A percentile compares a stretch with the other conserved stretches of the same genome.
Evolutionary conservation across 2,113 vertebrate genomes (phyloP).

Genomic region (Psophia crepitans): DNA sequence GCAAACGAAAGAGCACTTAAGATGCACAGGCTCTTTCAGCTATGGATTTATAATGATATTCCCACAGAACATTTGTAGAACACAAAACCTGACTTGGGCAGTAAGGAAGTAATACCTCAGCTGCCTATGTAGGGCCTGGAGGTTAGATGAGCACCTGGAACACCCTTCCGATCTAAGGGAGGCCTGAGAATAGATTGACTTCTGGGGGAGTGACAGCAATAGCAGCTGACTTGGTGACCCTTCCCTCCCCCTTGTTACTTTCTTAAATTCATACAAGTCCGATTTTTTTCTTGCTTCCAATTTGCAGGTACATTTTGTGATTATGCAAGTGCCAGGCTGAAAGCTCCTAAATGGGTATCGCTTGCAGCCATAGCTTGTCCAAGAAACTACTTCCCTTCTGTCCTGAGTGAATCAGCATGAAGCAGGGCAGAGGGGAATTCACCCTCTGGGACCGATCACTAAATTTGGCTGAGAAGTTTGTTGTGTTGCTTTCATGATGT

Average conservation of each 20-base stretch:
- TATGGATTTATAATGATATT: constrained; percentile 61
- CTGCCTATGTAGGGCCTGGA: not conserved
- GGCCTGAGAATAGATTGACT: not conserved
- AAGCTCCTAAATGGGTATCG: not conserved
- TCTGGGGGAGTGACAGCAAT: not conserved
- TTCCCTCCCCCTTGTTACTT: not conserved
- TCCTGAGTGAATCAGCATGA: rapidly evolving
- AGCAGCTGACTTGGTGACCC: not conserved
- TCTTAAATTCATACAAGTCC: not conserved
- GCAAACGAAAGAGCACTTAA: constrained; percentile 50
- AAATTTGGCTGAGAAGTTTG: not conserved
- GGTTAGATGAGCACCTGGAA: constrained; percentile 1
- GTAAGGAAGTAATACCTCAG: constrained; percentile 33
- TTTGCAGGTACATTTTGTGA: not conserved
- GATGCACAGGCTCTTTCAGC: constrained; percentile 54
- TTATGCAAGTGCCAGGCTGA: not conserved
- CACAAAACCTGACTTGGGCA: constrained; percentile 49
- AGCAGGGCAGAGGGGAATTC: not conserved
- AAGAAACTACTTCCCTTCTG: not conserved
- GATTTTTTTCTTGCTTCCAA: not conserved
- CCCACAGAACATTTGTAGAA: constrained; percentile 43
- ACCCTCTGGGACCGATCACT: not conserved
- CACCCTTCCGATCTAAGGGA: not conserved
- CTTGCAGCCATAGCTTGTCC: not conserved
- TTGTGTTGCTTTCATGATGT: not conserved